Percentiles rank a stretch among this genome's conserved stretches.
Evolutionary conservation across 2,888 invertebrate genomes (phyloP).

Genomic region (Digitonthophagus gazella): DNA sequence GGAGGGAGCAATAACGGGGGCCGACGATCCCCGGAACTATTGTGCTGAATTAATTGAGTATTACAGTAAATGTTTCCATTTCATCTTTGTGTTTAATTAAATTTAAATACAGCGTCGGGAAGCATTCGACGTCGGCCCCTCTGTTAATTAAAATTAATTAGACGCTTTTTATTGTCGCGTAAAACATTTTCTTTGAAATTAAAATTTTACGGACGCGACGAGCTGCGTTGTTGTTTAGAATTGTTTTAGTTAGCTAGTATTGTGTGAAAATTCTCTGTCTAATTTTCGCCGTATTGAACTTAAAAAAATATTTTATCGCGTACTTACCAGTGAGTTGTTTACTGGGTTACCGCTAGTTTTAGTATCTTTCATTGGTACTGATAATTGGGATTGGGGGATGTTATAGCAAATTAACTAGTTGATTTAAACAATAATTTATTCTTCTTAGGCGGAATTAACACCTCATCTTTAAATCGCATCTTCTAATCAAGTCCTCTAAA

Average conservation of each 20-base stretch:
- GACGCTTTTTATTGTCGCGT: constrained; percentile 28
- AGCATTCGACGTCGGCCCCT: constrained; percentile 4
- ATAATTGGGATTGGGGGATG: too few relatives aligned
- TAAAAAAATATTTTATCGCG: background rate
- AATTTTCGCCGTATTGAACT: background rate
- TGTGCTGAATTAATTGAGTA: constrained; percentile 36
- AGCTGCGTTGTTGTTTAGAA: background rate
- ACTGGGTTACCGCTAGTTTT: too few relatives aligned
- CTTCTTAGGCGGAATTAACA: too few relatives aligned
- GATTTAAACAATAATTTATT: too few relatives aligned
- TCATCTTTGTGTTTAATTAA: constrained; percentile 32
- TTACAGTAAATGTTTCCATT: constrained; percentile 35
- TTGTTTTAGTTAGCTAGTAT: background rate
- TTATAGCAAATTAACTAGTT: too few relatives aligned
- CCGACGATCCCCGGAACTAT: constrained; percentile 28
- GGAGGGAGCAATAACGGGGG: background rate
- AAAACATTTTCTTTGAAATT: constrained; percentile 29
- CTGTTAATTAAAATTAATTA: constrained; percentile 29
- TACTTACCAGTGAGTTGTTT: too few relatives aligned
- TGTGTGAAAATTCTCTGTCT: background rate
- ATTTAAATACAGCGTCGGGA: constrained; percentile 28
- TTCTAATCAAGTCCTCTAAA: too few relatives aligned
- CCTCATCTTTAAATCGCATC: too few relatives aligned
- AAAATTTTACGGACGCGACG: constrained; percentile 19
- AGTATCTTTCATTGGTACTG: too few relatives aligned